A percentile compares a stretch with the other conserved stretches of the same genome.
phyloP scores from a whole-genome alignment of 2,888 invertebrate species.

The Dusona sp. region DNA sequence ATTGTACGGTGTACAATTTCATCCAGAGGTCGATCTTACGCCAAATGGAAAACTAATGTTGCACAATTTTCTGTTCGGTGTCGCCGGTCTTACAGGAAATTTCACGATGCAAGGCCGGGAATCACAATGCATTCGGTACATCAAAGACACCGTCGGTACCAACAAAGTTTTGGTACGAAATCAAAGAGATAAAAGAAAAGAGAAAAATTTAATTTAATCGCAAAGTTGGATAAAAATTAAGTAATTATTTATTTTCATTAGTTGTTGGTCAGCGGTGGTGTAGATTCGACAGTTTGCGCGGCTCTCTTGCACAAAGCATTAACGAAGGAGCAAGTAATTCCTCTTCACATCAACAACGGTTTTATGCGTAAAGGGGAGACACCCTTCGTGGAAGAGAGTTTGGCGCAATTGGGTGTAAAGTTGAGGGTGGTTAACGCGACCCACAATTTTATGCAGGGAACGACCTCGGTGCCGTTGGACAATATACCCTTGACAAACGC shows the following conservation, averaged over 20 bases:
- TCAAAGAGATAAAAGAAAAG: neutral
- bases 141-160: constrained; percentile 94
- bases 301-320: constrained; percentile 96
- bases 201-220: neutral
- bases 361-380: constrained; percentile 99
- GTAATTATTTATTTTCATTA: constrained; percentile 82
- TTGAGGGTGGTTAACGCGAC: constrained; percentile 91
- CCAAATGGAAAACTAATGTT: constrained; percentile 96
- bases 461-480: constrained; percentile 91
- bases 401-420: constrained; percentile 93
- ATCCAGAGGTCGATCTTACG: constrained; percentile 99
- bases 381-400: constrained; percentile 92
- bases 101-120: constrained; percentile 96
- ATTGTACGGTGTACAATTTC: constrained; percentile 99
- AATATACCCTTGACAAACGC: constrained; percentile 73
- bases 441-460: constrained; percentile 90
- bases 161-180: constrained; percentile 95
- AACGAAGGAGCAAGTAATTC: constrained; percentile 95
- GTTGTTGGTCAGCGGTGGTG: constrained; percentile 98
- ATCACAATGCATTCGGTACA: constrained; percentile 95
- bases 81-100: constrained; percentile 93
- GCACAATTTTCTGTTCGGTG: constrained; percentile 96
- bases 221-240: neutral
- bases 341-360: constrained; percentile 99
- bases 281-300: constrained; percentile 99